Evolutionary conservation across 2,888 invertebrate species (phyloP).

Genomic region (Rhagonycha fulva): DNA sequence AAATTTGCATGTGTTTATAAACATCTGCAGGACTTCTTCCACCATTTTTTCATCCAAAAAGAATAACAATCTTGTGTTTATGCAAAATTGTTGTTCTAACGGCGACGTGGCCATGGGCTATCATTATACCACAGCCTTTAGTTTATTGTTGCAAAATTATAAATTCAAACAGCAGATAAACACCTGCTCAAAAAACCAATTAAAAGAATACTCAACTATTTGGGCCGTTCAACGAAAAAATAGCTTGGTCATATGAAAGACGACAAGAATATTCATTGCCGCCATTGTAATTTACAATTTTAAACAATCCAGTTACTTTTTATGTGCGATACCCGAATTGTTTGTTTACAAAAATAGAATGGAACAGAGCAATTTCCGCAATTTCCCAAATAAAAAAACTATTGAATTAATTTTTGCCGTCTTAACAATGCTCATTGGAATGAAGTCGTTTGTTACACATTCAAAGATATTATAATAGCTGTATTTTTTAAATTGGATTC

Average conservation of each 20-base stretch:
- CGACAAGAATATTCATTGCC: neutral
- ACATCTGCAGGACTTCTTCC: neutral
- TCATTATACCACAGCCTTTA: neutral
- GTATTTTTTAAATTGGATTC: slow-evolving; percentile 18
- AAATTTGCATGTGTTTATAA: neutral
- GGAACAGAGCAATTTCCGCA: neutral
- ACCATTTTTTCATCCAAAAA: neutral
- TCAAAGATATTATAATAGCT: slow-evolving; percentile 4
- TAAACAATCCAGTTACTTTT: neutral
- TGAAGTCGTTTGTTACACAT: slow-evolving; percentile 4
- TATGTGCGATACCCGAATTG: neutral
- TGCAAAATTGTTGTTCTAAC: neutral
- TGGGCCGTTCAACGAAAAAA: neutral
- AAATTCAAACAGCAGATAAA: neutral
- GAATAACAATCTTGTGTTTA: neutral
- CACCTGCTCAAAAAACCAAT: neutral
- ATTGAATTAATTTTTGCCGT: neutral
- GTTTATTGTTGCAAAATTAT: neutral
- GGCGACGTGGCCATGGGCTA: neutral
- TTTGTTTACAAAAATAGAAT: neutral
- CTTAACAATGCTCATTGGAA: neutral
- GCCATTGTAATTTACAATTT: neutral
- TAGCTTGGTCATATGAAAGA: neutral
- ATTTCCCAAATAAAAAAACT: neutral
- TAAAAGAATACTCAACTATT: neutral